Percentiles rank a stretch among this genome's conserved stretches.
Evolutionary conservation across 2,113 vertebrate genomes (phyloP).

Genomic region (Emydura subglobosa): DNA sequence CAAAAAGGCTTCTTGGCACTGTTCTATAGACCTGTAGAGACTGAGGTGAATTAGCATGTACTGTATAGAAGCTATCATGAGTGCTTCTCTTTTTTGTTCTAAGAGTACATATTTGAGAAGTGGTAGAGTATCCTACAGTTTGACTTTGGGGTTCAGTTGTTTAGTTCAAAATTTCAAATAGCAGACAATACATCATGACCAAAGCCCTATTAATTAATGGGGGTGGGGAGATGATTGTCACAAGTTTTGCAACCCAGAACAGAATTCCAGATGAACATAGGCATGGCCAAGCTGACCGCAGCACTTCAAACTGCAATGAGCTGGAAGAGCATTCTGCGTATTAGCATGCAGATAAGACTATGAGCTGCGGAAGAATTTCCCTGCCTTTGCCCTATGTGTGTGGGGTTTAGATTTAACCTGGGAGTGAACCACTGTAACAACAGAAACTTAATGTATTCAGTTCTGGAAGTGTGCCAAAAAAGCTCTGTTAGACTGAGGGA

Average conservation of each 20-base stretch:
- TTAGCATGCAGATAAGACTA: background rate
- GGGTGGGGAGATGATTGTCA: background rate
- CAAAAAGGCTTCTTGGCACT: background rate
- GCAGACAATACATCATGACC: background rate
- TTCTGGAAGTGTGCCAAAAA: background rate
- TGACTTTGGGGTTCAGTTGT: background rate
- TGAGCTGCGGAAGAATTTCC: rapidly evolving
- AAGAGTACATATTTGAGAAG: background rate
- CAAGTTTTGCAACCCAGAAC: background rate
- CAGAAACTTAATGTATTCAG: background rate
- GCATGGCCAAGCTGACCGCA: rapidly evolving
- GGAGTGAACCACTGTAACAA: background rate
- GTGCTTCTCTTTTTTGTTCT: background rate
- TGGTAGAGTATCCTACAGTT: background rate
- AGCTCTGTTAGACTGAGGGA: background rate
- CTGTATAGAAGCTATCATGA: background rate
- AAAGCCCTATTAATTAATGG: background rate
- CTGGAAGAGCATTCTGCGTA: rapidly evolving
- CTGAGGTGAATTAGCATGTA: background rate
- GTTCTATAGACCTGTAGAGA: background rate
- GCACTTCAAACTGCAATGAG: rapidly evolving
- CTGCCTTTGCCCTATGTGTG: rapidly evolving
- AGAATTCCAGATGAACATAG: background rate
- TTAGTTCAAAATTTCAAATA: background rate
- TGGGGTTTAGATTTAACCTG: background rate